Conservation (phyloP, 1,140 invertebrate species). For the Neodiprion pinetum region DNA sequence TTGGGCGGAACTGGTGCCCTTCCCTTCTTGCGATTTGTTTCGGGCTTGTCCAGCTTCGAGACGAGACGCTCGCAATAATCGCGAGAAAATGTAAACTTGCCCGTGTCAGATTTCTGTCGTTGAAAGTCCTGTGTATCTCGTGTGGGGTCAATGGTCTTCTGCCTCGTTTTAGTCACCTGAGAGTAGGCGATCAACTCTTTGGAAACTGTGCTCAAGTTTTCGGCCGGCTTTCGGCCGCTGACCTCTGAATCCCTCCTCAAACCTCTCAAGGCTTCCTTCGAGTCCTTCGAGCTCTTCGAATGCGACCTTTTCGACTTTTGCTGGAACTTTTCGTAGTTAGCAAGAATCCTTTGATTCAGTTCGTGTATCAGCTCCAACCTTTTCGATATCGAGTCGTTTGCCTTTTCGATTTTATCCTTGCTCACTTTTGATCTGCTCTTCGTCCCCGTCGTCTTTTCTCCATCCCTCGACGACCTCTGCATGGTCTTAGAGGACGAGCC, state of each 20-base stretch:
- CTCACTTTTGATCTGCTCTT: constrained; percentile 36
- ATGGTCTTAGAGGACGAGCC: background rate
- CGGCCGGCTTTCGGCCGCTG: too few relatives aligned
- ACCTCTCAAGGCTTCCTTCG: constrained; percentile 20
- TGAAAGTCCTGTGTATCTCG: background rate
- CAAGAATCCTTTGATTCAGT: constrained; percentile 55
- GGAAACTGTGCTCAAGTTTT: too few relatives aligned
- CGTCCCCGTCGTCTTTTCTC: constrained; percentile 9
- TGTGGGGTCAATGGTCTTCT: too few relatives aligned
- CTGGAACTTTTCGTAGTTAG: constrained; percentile 54
- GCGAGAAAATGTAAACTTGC: constrained; percentile 35
- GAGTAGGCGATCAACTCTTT: too few relatives aligned
- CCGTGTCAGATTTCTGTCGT: constrained; percentile 32
- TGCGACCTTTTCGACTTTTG: constrained; percentile 41
- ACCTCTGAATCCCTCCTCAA: constrained; percentile 27
- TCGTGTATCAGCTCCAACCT: constrained; percentile 55
- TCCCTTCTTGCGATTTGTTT: constrained; percentile 4
- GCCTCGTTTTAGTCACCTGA: too few relatives aligned
- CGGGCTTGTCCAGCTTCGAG: constrained; percentile 22
- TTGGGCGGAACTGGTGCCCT: background rate
- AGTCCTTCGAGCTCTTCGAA: constrained; percentile 21
- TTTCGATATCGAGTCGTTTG: constrained; percentile 54
- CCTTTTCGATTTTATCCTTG: constrained; percentile 48
- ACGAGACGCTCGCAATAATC: constrained; percentile 27
- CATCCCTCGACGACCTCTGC: background rate